Evolutionary conservation across 2,888 invertebrate species (phyloP).

Genomic region (Morpho helenor): DNA sequence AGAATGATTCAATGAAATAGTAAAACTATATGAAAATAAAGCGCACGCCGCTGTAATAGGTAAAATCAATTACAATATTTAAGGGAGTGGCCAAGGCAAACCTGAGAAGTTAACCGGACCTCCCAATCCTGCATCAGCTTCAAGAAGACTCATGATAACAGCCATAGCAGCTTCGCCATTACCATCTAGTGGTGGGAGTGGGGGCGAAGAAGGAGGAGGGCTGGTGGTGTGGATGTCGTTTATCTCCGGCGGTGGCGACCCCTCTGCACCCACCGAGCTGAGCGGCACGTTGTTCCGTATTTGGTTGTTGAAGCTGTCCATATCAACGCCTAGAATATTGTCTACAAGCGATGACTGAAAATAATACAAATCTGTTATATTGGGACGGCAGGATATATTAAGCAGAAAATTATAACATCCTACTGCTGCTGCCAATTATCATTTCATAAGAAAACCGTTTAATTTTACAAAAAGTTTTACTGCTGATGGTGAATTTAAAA

Average conservation of each 20-base stretch:
- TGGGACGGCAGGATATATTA: neutral
- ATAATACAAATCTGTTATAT: slow-evolving; percentile 19
- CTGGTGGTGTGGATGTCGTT: slow-evolving; percentile 37
- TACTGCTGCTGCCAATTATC: too few species aligned
- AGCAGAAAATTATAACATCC: too few species aligned
- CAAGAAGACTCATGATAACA: slow-evolving; percentile 93
- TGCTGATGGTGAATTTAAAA: too few species aligned
- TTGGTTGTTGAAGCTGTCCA: slow-evolving; percentile 30
- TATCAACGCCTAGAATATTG: slow-evolving; percentile 44
- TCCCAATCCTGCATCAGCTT: slow-evolving; percentile 93
- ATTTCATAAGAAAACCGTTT: too few species aligned
- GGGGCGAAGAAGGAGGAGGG: slow-evolving; percentile 42
- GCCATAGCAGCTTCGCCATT: slow-evolving; percentile 95
- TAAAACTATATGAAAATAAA: neutral
- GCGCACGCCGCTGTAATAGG: neutral
- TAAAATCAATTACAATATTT: slow-evolving; percentile 24
- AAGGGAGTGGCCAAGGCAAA: slow-evolving; percentile 91
- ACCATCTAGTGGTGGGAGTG: slow-evolving; percentile 76
- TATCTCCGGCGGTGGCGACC: slow-evolving; percentile 39
- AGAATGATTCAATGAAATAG: too few species aligned
- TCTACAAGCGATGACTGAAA: slow-evolving; percentile 48
- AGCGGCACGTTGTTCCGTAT: slow-evolving; percentile 61
- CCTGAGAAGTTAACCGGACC: slow-evolving; percentile 93
- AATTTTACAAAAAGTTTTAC: too few species aligned
- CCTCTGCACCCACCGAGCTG: slow-evolving; percentile 38